Evolutionary conservation across 1,140 invertebrate genomes (phyloP).

Genomic region (Bombus fervidus): DNA sequence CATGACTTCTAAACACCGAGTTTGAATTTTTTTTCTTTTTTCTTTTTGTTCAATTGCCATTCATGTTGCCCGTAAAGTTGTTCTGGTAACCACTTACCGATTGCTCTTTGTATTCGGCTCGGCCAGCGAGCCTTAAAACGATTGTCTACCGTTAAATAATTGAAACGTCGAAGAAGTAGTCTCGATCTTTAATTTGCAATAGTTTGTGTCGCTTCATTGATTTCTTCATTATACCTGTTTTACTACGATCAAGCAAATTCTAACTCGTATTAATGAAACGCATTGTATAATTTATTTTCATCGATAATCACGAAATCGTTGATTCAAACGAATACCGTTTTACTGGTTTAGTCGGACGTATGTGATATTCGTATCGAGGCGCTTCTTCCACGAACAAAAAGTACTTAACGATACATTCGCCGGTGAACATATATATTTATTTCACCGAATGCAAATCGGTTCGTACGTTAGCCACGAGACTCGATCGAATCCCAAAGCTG

Average conservation of each 20-base stretch:
- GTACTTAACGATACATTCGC: conserved; percentile 8
- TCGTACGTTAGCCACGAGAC: conserved; percentile 59
- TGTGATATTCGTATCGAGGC: background rate
- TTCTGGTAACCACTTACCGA: conserved; percentile 32
- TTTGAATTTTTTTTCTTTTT: background rate
- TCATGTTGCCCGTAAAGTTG: conserved; percentile 54
- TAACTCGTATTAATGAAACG: background rate
- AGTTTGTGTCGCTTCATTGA: background rate
- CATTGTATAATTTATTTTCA: background rate
- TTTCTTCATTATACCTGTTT: background rate
- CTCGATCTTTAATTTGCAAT: background rate
- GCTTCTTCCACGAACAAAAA: conserved; percentile 28
- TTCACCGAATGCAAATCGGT: conserved; percentile 10
- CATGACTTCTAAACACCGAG: conserved; percentile 70
- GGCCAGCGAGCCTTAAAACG: conserved; percentile 73
- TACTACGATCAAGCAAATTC: background rate
- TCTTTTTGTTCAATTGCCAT: conserved; percentile 38
- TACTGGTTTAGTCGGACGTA: background rate
- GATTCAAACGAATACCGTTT: background rate
- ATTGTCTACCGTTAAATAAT: conserved; percentile 49
- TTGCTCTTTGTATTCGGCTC: conserved; percentile 57
- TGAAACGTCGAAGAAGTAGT: conserved; percentile 35
- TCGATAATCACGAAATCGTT: background rate
- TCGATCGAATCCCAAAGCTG: conserved; percentile 75
- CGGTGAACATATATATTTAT: conserved; percentile 14